phyloP scores from a whole-genome alignment of 2,113 vertebrate species.

The Orcinus orca region DNA sequence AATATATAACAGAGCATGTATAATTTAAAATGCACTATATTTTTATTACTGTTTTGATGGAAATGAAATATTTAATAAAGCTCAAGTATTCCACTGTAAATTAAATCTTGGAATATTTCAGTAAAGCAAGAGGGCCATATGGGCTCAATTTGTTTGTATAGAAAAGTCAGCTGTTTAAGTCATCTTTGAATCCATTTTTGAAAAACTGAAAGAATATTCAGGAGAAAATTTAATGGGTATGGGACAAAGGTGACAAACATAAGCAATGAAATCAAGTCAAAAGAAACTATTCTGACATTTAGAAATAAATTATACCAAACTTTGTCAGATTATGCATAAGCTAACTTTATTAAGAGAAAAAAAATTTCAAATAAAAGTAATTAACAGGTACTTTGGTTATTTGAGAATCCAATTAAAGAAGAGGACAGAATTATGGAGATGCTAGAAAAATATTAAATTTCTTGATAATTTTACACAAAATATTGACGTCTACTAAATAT shows the following conservation, averaged over 20 bases:
- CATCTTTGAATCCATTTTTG: not conserved
- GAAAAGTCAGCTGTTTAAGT: not conserved
- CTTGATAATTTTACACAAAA: not conserved
- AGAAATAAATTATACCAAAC: constrained; percentile 7
- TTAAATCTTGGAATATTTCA: not conserved
- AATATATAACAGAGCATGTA: not conserved
- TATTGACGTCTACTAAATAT: not conserved
- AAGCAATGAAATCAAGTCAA: constrained; percentile 1
- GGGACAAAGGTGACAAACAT: not conserved
- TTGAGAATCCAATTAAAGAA: not conserved
- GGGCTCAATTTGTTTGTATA: not conserved
- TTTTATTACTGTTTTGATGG: not conserved
- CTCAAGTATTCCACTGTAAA: not conserved
- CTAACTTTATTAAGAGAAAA: not conserved
- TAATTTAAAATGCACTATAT: not conserved
- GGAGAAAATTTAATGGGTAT: not conserved
- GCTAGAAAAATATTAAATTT: not conserved
- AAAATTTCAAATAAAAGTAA: not conserved
- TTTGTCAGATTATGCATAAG: constrained; percentile 17
- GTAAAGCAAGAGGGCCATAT: not conserved
- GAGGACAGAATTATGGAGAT: not conserved
- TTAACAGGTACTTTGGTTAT: not conserved
- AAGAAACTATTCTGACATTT: constrained; percentile 18
- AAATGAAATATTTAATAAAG: constrained; percentile 24
- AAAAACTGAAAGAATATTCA: not conserved